Evolutionary conservation across 2,888 invertebrate species (phyloP).

Genomic region (Copidosoma aretas): DNA sequence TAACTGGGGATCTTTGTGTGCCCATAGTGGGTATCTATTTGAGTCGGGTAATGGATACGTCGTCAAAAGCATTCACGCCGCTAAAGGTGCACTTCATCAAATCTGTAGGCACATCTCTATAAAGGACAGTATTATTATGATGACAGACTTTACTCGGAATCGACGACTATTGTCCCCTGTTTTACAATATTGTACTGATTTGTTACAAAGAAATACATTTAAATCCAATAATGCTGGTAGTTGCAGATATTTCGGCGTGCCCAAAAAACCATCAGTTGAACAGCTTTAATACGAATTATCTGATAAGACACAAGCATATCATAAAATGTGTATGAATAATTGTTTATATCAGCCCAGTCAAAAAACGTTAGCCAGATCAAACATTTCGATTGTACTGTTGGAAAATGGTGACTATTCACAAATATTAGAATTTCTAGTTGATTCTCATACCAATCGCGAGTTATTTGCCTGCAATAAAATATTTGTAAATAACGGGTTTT

Average conservation of each 20-base stretch:
- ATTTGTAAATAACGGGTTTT: background rate
- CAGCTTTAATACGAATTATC: background rate
- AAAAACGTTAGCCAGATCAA: background rate
- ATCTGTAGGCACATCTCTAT: slow-evolving; percentile 1
- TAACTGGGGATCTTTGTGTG: background rate
- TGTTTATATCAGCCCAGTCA: background rate
- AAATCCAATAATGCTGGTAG: background rate
- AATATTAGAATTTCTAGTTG: background rate
- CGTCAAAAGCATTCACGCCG: background rate
- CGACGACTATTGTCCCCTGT: background rate
- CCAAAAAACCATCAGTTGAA: background rate
- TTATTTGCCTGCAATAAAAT: background rate
- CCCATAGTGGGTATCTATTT: slow-evolving; percentile 5
- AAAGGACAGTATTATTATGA: slow-evolving; percentile 1
- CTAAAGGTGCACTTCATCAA: slow-evolving; percentile 3
- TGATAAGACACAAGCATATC: background rate
- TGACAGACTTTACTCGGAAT: background rate
- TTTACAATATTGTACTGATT: background rate
- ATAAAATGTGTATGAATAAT: background rate
- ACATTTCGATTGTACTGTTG: background rate
- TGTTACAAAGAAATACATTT: background rate
- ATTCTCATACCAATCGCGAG: background rate
- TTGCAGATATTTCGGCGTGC: background rate
- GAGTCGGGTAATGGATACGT: background rate
- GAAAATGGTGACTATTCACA: background rate